These are phyloP conservation scores for Pseudopodoces humilis DNA, from an alignment of 2,113 vertebrate species.

Conservation along the genomic window DNA sequence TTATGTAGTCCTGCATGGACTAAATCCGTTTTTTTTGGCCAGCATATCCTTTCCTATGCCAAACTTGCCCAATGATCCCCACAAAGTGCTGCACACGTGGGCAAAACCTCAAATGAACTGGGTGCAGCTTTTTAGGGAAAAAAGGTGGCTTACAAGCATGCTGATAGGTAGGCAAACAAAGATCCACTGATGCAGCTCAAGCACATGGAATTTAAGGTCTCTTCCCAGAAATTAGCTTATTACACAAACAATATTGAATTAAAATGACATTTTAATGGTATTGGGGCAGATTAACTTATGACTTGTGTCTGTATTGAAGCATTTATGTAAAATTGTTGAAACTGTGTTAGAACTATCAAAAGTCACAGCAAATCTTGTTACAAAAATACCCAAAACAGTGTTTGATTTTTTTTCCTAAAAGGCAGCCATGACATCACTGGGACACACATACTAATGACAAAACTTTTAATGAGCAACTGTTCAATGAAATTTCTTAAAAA, in stretches of 20 bases:
- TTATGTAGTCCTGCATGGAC: neutral
- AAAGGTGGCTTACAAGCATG: neutral
- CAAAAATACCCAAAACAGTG: neutral
- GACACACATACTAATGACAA: accelerated
- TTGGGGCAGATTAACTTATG: neutral
- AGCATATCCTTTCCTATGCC: neutral
- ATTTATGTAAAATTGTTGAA: neutral
- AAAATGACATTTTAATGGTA: neutral
- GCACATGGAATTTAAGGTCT: accelerated
- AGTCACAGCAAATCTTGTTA: neutral
- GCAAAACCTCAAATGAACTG: neutral
- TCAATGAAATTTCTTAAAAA: neutral
- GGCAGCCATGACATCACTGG: neutral
- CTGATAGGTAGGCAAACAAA: neutral
- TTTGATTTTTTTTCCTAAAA: neutral
- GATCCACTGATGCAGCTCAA: neutral
- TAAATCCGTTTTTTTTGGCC: neutral
- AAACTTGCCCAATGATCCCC: neutral
- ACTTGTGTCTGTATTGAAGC: accelerated
- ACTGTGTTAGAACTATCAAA: neutral
- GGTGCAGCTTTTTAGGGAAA: neutral
- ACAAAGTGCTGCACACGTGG: accelerated
- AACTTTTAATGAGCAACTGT: neutral
- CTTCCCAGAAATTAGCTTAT: neutral
- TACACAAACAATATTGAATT: neutral